Conservation (phyloP, 2,113 vertebrate genomes). For the Tautogolabrus adspersus region DNA sequence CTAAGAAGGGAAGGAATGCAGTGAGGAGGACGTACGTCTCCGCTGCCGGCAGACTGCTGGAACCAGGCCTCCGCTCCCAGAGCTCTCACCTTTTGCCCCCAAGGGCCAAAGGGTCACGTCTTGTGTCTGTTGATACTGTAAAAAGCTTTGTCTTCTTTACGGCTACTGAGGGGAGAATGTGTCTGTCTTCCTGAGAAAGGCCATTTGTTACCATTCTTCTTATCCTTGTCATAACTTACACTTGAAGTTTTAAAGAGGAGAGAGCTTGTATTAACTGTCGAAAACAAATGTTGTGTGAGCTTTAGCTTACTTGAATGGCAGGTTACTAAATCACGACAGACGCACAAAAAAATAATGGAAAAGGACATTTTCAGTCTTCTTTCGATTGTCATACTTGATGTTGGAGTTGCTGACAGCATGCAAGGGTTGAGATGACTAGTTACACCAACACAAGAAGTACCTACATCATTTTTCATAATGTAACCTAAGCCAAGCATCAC, state of each 20-base stretch:
- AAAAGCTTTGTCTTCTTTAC: conserved; percentile 77
- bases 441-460: not conserved
- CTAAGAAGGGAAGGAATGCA: conserved; percentile 83
- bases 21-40: conserved; percentile 67
- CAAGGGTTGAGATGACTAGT: too few species aligned
- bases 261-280: not conserved
- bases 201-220: conserved; percentile 44
- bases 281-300: not conserved
- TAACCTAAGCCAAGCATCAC: not conserved
- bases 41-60: conserved; percentile 76
- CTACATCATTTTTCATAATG: not conserved
- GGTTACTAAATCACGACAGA: too few species aligned
- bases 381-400: too few species aligned
- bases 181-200: conserved; percentile 33
- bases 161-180: conserved; percentile 32
- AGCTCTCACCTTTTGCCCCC: conserved; percentile 75
- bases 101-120: conserved; percentile 58
- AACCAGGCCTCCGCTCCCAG: conserved; percentile 75
- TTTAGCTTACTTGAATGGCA: not conserved
- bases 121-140: conserved; percentile 77
- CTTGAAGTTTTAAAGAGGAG: not conserved
- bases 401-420: too few species aligned
- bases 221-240: conserved; percentile 12
- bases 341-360: too few species aligned
- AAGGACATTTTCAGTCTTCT: too few species aligned